These are phyloP conservation scores for Megalops cyprinoides DNA, from an alignment of 2,797 vertebrate genomes.

Conservation along the genomic window DNA sequence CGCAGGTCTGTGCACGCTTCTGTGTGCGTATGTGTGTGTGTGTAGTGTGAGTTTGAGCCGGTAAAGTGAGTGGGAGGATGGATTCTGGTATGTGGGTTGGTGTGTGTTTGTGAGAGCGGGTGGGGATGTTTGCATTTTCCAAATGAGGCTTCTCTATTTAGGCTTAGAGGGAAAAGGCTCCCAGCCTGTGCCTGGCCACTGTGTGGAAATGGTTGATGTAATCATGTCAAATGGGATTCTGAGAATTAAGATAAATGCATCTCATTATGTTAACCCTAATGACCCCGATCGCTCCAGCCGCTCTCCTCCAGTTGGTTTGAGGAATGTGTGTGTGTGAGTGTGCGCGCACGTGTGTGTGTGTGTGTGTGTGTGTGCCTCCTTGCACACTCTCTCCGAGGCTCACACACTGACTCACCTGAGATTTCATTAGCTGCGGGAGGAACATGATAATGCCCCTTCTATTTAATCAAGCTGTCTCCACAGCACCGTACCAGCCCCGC, in stretches of 20 bases:
- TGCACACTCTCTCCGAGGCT: not conserved
- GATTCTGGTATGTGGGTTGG: not conserved
- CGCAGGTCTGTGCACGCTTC: not conserved
- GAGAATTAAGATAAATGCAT: not conserved
- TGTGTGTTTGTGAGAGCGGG: constrained; percentile 1
- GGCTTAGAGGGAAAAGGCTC: not conserved
- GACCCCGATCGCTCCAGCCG: not conserved
- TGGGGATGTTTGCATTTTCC: not conserved
- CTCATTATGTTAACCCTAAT: not conserved
- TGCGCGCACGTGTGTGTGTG: not conserved
- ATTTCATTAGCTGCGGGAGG: not conserved
- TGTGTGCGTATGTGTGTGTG: not conserved
- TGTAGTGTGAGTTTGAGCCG: not conserved
- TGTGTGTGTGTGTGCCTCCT: constrained; percentile 10
- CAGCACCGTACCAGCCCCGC: not conserved
- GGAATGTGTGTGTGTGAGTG: constrained; percentile 16
- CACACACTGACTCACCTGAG: not conserved
- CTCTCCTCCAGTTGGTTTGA: not conserved
- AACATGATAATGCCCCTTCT: not conserved
- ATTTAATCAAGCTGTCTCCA: constrained; percentile 6
- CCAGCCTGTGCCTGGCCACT: not conserved
- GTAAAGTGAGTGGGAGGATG: not conserved
- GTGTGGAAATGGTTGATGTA: not conserved
- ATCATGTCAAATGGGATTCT: not conserved
- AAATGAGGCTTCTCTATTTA: not conserved